Evolutionary conservation across 2,797 vertebrate genomes (phyloP).

Genomic region (Podarcis lilfordi): DNA sequence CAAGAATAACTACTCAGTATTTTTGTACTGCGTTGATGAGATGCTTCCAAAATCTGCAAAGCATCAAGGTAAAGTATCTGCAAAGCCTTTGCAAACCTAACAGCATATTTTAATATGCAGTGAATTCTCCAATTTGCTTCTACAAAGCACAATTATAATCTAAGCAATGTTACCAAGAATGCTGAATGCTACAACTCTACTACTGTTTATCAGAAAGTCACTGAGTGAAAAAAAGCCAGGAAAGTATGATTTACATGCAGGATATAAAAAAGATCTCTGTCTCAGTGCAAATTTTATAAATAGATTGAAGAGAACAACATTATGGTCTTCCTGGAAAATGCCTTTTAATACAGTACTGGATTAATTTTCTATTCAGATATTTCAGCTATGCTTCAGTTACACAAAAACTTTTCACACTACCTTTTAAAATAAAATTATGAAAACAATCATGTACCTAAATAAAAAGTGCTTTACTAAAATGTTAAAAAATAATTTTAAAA

Average conservation of each 20-base stretch:
- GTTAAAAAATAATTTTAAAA: too few relatives aligned
- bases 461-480: too few relatives aligned
- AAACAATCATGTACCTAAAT: too few relatives aligned
- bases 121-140: not conserved
- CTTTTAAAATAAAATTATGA: too few relatives aligned
- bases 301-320: too few relatives aligned
- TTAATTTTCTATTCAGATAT: too few relatives aligned
- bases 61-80: not conserved
- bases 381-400: too few relatives aligned
- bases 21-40: slow-evolving; percentile 27
- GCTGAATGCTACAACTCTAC: slow-evolving; percentile 50
- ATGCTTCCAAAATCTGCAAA: slow-evolving; percentile 42
- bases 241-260: slow-evolving; percentile 16
- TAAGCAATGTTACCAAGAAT: slow-evolving; percentile 15
- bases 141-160: not conserved
- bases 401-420: too few relatives aligned
- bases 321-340: too few relatives aligned
- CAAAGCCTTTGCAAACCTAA: slow-evolving; percentile 6
- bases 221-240: slow-evolving; percentile 35
- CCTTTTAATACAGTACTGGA: too few relatives aligned
- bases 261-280: too few relatives aligned
- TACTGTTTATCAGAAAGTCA: slow-evolving; percentile 56
- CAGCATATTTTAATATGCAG: not conserved
- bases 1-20: slow-evolving; percentile 44
- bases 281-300: too few relatives aligned